Conservation (phyloP, 2,888 invertebrate species). For the Cephus runcator region DNA sequence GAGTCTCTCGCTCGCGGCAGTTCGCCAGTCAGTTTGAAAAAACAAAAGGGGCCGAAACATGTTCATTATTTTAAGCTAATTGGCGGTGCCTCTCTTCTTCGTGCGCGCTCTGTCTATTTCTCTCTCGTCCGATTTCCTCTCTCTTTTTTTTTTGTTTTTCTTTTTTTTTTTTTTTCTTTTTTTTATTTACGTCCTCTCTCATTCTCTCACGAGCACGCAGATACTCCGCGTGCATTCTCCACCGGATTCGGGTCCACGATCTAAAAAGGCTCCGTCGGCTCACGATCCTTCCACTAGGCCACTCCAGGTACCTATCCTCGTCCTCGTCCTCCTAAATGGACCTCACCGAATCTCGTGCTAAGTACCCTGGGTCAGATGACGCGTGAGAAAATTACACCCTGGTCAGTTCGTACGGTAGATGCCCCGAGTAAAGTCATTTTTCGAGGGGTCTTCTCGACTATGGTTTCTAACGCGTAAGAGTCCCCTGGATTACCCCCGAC, state of each 20-base stretch:
- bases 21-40: conserved; percentile 53
- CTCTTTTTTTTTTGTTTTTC: conserved; percentile 31
- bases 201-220: background rate
- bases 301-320: background rate
- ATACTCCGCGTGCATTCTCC: background rate
- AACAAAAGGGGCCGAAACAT: conserved; percentile 63
- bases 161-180: conserved; percentile 22
- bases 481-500: background rate
- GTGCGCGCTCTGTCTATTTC: conserved; percentile 14
- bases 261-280: background rate
- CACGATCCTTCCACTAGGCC: background rate
- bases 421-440: background rate
- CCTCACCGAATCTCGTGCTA: background rate
- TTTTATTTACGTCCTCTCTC: conserved; percentile 3
- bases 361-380: background rate
- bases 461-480: background rate
- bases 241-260: background rate
- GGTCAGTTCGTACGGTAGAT: background rate
- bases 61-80: conserved; percentile 66
- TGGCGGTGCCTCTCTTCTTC: conserved; percentile 61
- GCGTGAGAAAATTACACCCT: background rate
- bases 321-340: background rate
- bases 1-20: conserved; percentile 47
- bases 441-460: background rate
- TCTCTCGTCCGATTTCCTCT: conserved; percentile 26